Evolutionary conservation across 2,113 vertebrate species (phyloP), one percentile per base, ranked within the genome.

Genomic region (Apteryx owenii): DNA sequence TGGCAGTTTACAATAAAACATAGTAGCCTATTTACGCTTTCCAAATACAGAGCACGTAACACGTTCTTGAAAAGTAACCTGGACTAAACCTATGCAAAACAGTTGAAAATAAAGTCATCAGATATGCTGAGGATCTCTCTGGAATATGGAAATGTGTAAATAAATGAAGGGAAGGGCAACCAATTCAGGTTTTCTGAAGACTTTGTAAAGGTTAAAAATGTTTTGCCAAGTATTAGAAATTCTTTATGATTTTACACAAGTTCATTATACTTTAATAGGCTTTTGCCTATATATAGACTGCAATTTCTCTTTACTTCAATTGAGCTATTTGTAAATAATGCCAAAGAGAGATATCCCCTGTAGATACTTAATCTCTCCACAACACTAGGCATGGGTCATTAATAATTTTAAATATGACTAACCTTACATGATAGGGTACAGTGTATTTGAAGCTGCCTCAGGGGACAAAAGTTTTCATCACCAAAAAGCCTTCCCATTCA

Each of bases 1-100:
- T 96, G 93, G 92, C 90, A 93, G 91, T 46, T 58, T 78, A 78
- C 73, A 79, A 79, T 51, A 93, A 94, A 97, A 85, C 53, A 46
- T 0, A 87, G 89, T 16, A 40, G 81, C 54, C 94, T 90, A 80
- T 77, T 95, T 80, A 84, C 66, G 93, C 85, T 96, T 96, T 98
- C 92, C 91, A 94, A 96, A 85, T 56, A 73, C 19, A 65, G 4
- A 13, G 92, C 54, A 71, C 19, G 40, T 20, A 20, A 2, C 38
- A 75, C 2, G 2, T 66, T 89, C 88, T 90, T 85, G 72, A 94
- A 89, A 96, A 97, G 84, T 94, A 97, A 88, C 46, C 40, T 71
- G 89, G 36, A 40, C 62, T 64, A 81, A 60, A 66, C 73, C 82
- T 75, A 46, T 31, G 19, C n/a, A 86, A 75, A 97, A 91, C 89